Evolutionary conservation across 2,113 vertebrate species (phyloP), one percentile per base, ranked within the genome.

Genomic region (Trematocara stigmaticum): DNA sequence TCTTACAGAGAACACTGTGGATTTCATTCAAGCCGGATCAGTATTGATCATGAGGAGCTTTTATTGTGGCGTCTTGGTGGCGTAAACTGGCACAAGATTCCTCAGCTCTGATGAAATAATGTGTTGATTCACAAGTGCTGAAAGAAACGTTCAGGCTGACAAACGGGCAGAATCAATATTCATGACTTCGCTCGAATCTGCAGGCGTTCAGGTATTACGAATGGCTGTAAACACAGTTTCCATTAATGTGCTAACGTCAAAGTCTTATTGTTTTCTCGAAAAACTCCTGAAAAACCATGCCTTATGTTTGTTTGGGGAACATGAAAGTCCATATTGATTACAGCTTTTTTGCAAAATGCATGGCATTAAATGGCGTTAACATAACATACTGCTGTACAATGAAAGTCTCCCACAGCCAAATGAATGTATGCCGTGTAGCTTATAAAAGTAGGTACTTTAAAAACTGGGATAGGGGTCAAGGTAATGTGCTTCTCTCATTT

Each of bases 141-240:
- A 51, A 84, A 91, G 55, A 7, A 40, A 45, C 47, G 6, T 82
- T 91, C 71, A 76, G 61, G 42, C 84, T 38, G 84, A 87, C 84
- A 88, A 88, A 93, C 81, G 7, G 35, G 18, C 56, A 53, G 64
- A 90, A 90, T 92, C 89, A 87, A 93, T 91, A 93, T 90, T 91
- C 84, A 84, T 38, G 85, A 88, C 80, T 82, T 49, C n/a, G 55
- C 80, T 15, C 6, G 34, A 88, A 69, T 78, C 88, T 6, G 76
- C 57, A 81, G 78, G 16, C 55, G 45, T 89, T 91, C 38, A 83
- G 80, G 66, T 88, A 15, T 88, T 81, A 82, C 78, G 52, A 90
- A 89, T 84, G 81, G 81, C 76, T 47, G 87, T 84, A 78, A 89
- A 91, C 76, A 85, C 85, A 89, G 64, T 85, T 90, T 88, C 81